Percentiles rank a stretch among this genome's conserved stretches.
Evolutionary conservation across 37 sponge, comb jelly and placozoan genomes (phyloP).

Genomic region (Crambe crambe): DNA sequence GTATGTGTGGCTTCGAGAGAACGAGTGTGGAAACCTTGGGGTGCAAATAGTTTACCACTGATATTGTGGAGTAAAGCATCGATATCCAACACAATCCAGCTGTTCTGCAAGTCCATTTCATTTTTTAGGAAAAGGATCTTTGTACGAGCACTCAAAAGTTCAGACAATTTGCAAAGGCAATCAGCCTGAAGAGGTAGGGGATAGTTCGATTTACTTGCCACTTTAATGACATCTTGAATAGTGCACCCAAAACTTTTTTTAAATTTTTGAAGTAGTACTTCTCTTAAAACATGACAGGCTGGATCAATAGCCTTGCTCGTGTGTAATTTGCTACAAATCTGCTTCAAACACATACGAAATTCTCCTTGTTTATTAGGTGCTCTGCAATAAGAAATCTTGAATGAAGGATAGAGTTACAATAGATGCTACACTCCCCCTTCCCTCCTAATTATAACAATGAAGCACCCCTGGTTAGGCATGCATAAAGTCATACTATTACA

Average conservation of each 20-base stretch:
- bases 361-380: conserved; percentile 10
- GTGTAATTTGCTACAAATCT: conserved; percentile 20
- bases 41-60: conserved; percentile 47
- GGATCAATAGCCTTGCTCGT: conserved; percentile 14
- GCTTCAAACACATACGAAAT: conserved; percentile 7
- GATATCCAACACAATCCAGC: conserved; percentile 49
- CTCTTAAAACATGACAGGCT: conserved; percentile 44
- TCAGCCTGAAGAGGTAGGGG: conserved; percentile 24
- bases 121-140: conserved; percentile 42
- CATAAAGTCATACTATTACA: no score
- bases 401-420: no score
- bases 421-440: no score
- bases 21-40: conserved; percentile 8
- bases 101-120: neutral
- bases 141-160: conserved; percentile 17
- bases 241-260: conserved; percentile 5
- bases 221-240: conserved; percentile 13
- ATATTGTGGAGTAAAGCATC: conserved; percentile 33
- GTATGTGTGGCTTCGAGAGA: neutral
- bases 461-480: no score
- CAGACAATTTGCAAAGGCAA: conserved; percentile 35
- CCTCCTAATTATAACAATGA: no score
- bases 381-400: neutral
- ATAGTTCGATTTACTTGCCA: conserved; percentile 12
- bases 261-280: conserved; percentile 25